Percentiles rank a stretch among this genome's conserved stretches.
Evolutionary conservation across 2,797 vertebrate species (phyloP).

Genomic region (Gadopsis bispinosus): DNA sequence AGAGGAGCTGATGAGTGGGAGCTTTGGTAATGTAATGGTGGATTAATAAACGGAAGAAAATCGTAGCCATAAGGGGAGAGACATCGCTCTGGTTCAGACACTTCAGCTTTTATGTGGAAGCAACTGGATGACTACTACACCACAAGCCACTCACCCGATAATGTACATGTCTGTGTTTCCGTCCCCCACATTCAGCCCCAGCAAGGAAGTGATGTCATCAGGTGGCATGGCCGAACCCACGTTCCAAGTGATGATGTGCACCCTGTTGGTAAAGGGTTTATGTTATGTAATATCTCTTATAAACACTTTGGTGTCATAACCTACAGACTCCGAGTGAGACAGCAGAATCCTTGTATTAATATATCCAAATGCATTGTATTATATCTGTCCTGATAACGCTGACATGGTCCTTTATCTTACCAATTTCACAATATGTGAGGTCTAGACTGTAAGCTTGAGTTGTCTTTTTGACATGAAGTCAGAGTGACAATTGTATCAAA

Average conservation of each 20-base stretch:
- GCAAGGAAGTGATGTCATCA: constrained; percentile 91
- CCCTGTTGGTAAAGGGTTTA: constrained; percentile 77
- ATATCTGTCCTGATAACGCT: background rate
- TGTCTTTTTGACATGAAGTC: background rate
- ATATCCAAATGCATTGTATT: background rate
- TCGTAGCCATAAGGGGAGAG: background rate
- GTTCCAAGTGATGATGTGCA: constrained; percentile 97
- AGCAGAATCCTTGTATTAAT: background rate
- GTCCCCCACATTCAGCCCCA: constrained; percentile 91
- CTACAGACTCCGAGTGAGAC: constrained; percentile 7
- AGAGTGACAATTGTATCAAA: background rate
- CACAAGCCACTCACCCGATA: constrained; percentile 90
- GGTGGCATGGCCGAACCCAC: constrained; percentile 95
- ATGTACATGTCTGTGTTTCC: constrained; percentile 95
- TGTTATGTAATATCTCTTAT: constrained; percentile 37
- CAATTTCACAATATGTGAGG: background rate
- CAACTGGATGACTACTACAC: background rate
- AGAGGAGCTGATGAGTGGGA: constrained; percentile 26
- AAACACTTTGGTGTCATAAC: constrained; percentile 17
- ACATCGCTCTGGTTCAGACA: constrained; percentile 11
- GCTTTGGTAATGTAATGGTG: constrained; percentile 26
- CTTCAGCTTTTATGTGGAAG: constrained; percentile 7
- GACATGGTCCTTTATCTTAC: background rate
- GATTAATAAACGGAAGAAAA: constrained; percentile 29
- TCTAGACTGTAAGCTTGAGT: background rate